Base-by-base conservation (phyloP, 2,113 vertebrate species). In the Leptobrachium ailaonicum region DNA sequence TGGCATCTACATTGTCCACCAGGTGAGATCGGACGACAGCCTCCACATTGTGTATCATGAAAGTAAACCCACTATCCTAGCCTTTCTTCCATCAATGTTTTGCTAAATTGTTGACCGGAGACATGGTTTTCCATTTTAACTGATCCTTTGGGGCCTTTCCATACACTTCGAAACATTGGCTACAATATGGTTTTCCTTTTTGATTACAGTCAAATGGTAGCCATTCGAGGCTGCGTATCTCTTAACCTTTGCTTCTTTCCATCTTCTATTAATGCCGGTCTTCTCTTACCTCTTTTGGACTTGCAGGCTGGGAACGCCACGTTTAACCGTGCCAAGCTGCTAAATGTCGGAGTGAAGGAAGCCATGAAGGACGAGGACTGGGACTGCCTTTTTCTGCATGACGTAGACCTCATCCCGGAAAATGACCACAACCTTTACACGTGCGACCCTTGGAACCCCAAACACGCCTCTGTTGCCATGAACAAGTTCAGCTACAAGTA, bases 401-500 rank as follows among this genome's bases (percentile, higher is more conserved):
- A 98, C 0, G 96, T 98, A 0, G 97, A 98, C 75, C 90, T 99
- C 68, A 90, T 99, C 82, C 97, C 97, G 0, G 97, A 99, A 87
- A 99, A 99, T 0, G 97, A 99, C 88, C 93, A 98, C 90, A 99
- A 99, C 80, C 93, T 94, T 7, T 99, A 98, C 82, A 94, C 93
- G 75, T 99, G 97, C 0, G 96, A 98, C 86, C 92, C 93, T 40
- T 92, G 94, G 85, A 93, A 93, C 73, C 97, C 97, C 73, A 95
- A 94, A 13, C 97, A 99, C 0, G 92, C 96, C 66, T 97, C 97
- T 0, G 87, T 98, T 2, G 97, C 97, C 87, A 98, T 99, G 96
- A 97, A 98, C 86, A 99, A 99, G 82, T 99, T 99, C 4, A 88
- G 94, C 80, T 99, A 99, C 94, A 96, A 95, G 97, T 94, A 85